phyloP scores from a whole-genome alignment of 2,113 vertebrate genomes.

The Anoplopoma fimbria region DNA sequence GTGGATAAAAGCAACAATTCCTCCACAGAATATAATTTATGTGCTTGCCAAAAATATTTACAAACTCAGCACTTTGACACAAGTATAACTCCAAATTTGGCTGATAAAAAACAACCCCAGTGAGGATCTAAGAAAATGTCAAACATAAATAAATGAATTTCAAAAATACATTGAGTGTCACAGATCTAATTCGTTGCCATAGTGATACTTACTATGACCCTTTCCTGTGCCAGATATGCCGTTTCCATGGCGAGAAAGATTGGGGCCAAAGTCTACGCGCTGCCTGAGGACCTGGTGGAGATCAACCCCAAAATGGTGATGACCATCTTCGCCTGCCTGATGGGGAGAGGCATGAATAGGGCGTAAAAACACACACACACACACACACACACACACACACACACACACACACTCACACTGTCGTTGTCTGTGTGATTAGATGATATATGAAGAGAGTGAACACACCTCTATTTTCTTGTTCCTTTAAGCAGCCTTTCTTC shows the following conservation, averaged over 20 bases:
- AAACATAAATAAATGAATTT: not conserved
- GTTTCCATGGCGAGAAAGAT: slow-evolving; percentile 95
- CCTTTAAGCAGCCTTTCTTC: no score
- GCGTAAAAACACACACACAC: slow-evolving; percentile 33
- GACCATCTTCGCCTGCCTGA: slow-evolving; percentile 89
- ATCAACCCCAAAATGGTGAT: slow-evolving; percentile 96
- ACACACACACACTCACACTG: no score
- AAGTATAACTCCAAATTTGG: not conserved
- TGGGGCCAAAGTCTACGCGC: slow-evolving; percentile 91
- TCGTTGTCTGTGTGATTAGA: no score
- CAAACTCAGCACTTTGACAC: no score
- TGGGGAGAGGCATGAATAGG: slow-evolving; percentile 77
- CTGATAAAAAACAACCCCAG: not conserved
- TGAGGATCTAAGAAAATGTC: not conserved
- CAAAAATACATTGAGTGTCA: not conserved
- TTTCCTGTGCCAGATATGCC: slow-evolving; percentile 84
- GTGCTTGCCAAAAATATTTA: no score
- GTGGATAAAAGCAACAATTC: no score
- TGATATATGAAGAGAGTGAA: no score
- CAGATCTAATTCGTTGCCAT: not conserved
- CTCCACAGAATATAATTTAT: not conserved
- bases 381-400: not conserved
- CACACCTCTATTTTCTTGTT: no score
- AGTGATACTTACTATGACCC: not conserved
- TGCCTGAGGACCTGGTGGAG: slow-evolving; percentile 93